These are phyloP conservation scores for Decapterus maruadsi DNA, from an alignment of 2,797 vertebrate genomes.

Conservation along the genomic window DNA sequence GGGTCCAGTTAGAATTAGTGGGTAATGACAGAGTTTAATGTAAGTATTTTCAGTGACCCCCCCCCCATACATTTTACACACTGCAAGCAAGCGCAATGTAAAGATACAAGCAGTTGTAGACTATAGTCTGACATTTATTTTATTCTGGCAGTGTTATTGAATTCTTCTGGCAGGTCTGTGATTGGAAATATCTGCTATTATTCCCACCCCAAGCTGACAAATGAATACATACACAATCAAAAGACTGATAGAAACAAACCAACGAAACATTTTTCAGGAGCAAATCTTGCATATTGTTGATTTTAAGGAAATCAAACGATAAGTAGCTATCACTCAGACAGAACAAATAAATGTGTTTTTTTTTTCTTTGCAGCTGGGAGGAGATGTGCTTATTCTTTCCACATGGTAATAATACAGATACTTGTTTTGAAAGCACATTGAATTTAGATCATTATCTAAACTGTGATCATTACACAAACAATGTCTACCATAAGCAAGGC, in stretches of 20 bases:
- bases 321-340: not conserved
- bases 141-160: not conserved
- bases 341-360: conserved; percentile 1
- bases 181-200: not conserved
- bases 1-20: not conserved
- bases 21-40: not conserved
- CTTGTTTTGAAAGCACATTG: conserved; percentile 19
- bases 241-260: not conserved
- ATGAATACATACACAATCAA: not conserved
- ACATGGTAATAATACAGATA: conserved; percentile 14
- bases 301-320: not conserved
- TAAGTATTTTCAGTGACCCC: no score
- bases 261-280: not conserved
- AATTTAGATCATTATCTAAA: conserved; percentile 41
- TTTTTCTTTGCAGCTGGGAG: conserved; percentile 1
- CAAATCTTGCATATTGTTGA: not conserved
- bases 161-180: not conserved
- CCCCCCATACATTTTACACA: no score
- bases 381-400: conserved; percentile 15
- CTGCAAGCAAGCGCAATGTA: not conserved
- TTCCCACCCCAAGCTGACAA: not conserved
- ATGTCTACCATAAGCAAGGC: not conserved
- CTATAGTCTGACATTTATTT: not conserved
- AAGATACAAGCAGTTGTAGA: not conserved
- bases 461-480: conserved; percentile 6